Evolutionary conservation across 2,113 vertebrate species (phyloP), one percentile per base, ranked within the genome.

Genomic region (Silurus glanis): DNA sequence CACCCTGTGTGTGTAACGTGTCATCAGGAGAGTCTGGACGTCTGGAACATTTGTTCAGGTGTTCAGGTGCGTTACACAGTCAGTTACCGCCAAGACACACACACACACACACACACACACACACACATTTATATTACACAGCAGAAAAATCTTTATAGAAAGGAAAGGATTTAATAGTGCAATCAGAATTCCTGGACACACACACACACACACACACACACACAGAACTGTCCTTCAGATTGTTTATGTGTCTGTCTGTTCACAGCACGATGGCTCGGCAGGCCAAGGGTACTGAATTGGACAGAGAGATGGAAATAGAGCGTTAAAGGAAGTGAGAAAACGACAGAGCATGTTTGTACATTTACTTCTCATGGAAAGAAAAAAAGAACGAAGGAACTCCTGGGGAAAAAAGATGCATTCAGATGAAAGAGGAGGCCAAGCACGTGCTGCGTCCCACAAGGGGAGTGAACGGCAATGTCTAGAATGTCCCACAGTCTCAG

Each of bases 161-260:
- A 51, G 72, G 47, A 75, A 75, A 75, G 47, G 72, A 51, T 75
- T 75, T 75, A 75, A 75, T 75, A 19, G 72, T 10, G 47, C 72
- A 75, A 2, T 49, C 45, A 75, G 45, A 75, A 49, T 75, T 75
- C 72, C 72, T 75, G 72, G 9, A 75, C 49, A 76, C 74, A 76
- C 74, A 76, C 72, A 53, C 45, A 49, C 45, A 49, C 71, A 74
- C 82, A 56, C 64, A 83, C 16, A 80, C 84, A 56, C 53, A 75
- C 69, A 79, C 69, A 56, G 37, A 37, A 17, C 61, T 61, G 84
- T 85, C 72, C 72, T 85, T 84, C 72, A 47, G 82, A 86, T 56
- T 85, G 87, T 86, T 88, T 83, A 88, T 83, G 69, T 86, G 72
- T 86, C 87, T 88, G 84, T 80, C 80, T 79, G 80, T 88, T 78